Evolutionary conservation across 92 coral and sea anemone genomes (phyloP), one percentile per base, ranked within the genome.

Genomic region (Parazoanthus darwini): DNA sequence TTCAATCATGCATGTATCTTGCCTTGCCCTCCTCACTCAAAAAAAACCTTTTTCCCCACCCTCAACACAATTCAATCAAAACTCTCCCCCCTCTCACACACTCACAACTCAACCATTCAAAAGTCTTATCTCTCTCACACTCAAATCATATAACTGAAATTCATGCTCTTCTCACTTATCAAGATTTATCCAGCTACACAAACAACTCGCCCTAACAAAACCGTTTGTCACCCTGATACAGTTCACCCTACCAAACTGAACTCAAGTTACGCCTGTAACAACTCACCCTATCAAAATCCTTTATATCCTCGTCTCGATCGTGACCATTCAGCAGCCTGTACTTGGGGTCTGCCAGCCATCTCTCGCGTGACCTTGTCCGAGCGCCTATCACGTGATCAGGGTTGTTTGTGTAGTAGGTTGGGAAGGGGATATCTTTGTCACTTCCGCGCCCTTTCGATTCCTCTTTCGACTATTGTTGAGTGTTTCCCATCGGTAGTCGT

Each of bases 371-470:
- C 82, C 92, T 90, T 8, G 98, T 91, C 77, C 98, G 91, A 43
- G 98, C 94, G n/a, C 99, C 99, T 16, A 95, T 89, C 86, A 97
- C 97, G 86, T 94, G 99, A 85, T 96, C 94, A 50, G 99, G 99
- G 77, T 97, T 92, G 76, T 95, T 88, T 37, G 95, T 96, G 91
- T 97, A 97, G 86, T 92, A 97, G 22, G 99, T 95, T 74, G 98
- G 99, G 82, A 97, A 97, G 44, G 99, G 98, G 42, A 97, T 90
- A 63, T 86, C 71, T 58, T 96, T 93, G 89, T 97, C 98, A 0
- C 99, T 98, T 6, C 99, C 99, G 77, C 97, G 93, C 20, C 97
- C 96, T 94, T 94, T 92, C n/a, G n/a, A n/a, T n/a, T n/a, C 16
- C 98, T 93, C 86, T 95, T 91, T 51, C 88, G 93, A 65, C 99